Evolutionary conservation across 1,140 invertebrate species (phyloP).

Genomic region (Caenorhabditis brenneri): DNA sequence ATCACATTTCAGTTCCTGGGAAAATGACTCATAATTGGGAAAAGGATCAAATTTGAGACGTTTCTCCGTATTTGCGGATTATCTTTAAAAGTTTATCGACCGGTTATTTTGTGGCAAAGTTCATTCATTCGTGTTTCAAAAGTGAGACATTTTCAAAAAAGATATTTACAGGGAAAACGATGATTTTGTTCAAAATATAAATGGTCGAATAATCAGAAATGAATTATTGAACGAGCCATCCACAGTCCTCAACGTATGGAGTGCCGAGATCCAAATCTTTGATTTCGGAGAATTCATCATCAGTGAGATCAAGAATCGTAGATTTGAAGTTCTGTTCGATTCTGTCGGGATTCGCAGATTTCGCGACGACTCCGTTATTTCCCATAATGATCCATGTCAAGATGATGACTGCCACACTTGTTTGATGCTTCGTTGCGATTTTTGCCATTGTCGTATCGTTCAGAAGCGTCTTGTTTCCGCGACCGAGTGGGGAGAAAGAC

Average conservation of each 20-base stretch:
- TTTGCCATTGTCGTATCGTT: conserved; percentile 53
- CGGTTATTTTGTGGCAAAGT: background rate
- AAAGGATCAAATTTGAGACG: background rate
- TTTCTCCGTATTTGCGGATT: conserved; percentile 22
- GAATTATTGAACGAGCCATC: background rate
- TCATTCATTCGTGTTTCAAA: no score
- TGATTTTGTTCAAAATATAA: no score
- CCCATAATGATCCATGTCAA: conserved; percentile 61
- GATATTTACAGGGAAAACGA: no score
- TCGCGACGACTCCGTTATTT: conserved; percentile 65
- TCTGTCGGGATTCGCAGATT: conserved; percentile 59
- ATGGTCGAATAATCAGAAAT: no score
- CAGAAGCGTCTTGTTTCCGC: conserved; percentile 60
- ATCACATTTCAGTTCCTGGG: conserved; percentile 1
- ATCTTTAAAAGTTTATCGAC: background rate
- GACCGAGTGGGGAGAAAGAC: conserved; percentile 64
- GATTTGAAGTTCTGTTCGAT: conserved; percentile 62
- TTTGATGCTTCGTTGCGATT: conserved; percentile 58
- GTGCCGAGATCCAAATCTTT: background rate
- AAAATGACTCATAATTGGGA: background rate
- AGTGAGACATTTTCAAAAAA: no score
- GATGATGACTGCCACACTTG: conserved; percentile 57
- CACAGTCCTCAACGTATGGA: background rate
- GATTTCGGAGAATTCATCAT: conserved; percentile 2
- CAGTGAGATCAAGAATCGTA: conserved; percentile 4